Percentiles rank a stretch among this genome's conserved stretches.
Conservation (phyloP, 2,113 vertebrate genomes). For the Leuciscus idus region DNA sequence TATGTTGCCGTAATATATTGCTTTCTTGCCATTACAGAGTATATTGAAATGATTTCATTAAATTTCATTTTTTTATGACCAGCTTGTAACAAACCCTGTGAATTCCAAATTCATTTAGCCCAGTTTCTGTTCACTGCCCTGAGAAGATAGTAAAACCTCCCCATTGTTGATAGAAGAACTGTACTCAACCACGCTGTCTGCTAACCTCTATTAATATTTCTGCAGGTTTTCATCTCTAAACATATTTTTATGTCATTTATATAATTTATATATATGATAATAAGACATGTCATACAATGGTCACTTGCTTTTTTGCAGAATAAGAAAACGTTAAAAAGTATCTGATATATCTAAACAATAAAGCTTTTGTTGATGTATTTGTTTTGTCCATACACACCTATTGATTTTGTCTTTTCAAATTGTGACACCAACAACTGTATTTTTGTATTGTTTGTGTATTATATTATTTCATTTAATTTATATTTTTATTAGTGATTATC, state of each 20-base stretch:
- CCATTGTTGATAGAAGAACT: conserved; percentile 67
- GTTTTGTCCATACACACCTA: neutral
- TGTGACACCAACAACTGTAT: neutral
- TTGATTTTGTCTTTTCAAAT: conserved; percentile 17
- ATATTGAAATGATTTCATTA: conserved; percentile 64
- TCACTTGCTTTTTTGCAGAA: neutral
- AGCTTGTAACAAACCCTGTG: conserved; percentile 71
- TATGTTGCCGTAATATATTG: conserved; percentile 40
- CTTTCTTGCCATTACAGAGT: conserved; percentile 30
- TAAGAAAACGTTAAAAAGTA: neutral
- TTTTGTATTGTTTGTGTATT: conserved; percentile 15
- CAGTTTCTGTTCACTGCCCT: conserved; percentile 66
- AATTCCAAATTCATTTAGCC: conserved; percentile 70
- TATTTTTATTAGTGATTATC: no score
- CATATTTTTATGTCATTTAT: neutral
- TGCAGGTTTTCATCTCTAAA: conserved; percentile 60
- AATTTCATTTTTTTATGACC: conserved; percentile 64
- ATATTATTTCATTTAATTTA: neutral
- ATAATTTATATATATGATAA: neutral
- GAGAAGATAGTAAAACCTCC: conserved; percentile 69
- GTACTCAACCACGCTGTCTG: conserved; percentile 71
- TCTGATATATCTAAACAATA: conserved; percentile 8
- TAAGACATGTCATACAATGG: neutral
- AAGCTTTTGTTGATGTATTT: neutral
- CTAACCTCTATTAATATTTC: conserved; percentile 67